Conservation (phyloP, 2,113 vertebrate species). For the Burhinus oedicnemus region DNA sequence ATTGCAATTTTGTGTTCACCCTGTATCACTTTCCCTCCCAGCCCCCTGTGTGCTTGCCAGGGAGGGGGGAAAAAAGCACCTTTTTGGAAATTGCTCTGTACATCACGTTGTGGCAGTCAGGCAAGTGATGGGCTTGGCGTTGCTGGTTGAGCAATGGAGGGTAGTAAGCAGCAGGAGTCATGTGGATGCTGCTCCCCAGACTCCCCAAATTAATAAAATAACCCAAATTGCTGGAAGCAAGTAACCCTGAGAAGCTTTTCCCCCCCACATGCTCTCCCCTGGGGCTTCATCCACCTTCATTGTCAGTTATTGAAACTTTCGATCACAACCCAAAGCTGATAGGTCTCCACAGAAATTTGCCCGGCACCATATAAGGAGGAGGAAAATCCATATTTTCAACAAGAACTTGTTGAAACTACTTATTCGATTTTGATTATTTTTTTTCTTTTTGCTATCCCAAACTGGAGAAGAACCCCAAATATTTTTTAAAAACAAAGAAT, state of each 20-base stretch:
- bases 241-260: not conserved
- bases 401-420: not conserved
- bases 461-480: not conserved
- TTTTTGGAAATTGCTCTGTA: not conserved
- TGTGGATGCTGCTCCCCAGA: not conserved
- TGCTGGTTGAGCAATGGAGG: not conserved
- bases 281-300: not conserved
- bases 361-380: rapidly evolving
- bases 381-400: not conserved
- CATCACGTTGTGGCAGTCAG: not conserved
- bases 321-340: not conserved
- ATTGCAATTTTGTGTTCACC: not conserved
- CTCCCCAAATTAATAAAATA: not conserved
- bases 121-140: rapidly evolving
- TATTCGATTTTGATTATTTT: not conserved
- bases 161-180: not conserved
- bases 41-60: not conserved
- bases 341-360: not conserved
- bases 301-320: not conserved
- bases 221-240: not conserved
- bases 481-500: not conserved
- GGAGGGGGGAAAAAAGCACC: not conserved
- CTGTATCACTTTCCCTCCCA: not conserved
- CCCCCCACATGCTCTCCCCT: rapidly evolving
- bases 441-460: not conserved